Base-by-base conservation (phyloP, 2,888 invertebrate genomes). In the Alviniconcha strummeri region DNA sequence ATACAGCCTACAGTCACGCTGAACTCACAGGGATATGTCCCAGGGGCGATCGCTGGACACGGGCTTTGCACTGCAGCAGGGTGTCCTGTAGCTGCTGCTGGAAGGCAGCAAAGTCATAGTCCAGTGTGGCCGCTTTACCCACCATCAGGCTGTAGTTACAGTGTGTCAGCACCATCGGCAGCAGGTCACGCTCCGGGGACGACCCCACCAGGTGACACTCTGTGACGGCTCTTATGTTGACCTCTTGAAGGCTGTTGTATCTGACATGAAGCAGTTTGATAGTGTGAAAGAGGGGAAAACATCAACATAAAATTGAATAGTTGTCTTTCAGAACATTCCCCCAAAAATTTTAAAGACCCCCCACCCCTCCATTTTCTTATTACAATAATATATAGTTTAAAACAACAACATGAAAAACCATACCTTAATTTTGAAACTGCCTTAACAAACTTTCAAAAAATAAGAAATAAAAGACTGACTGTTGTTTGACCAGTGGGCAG, bases 201-300 rank as follows among this genome's bases (percentile, higher is more conserved):
- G 86, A 89, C 82, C 88, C 87, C 57, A 89, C 88, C 80, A 89
- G 84, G 76, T 89, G 89, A 57, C 87, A 86, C 19, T 86, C 74
- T 1, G 87, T 87, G 8, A 88, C 83, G 2, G 88, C 86, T 76
- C 64, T 83, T n/a, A 88, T 85, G n/a, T 69, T 77, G 7, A 89
- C 87, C 13, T 60, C 85, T 0, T 84, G 85, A n/a, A 86, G 36
- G 17, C 77, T 80, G n/a, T 76, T 57, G 52, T 72, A 72, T 4
- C 36, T 72, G 19, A 15, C 8, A 19, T 72, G 72, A 36, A 72
- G 17, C 8, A 72, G 17, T n/a, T 19, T 19, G 36, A 72, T 36
- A 72, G 72, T 72, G 8, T 15, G 15, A 19, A 72, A 72, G 72
- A 72, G 1, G n/a, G 36, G 36, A 36, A 36, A 36, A 3, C 36